Percentiles rank a stretch among this genome's conserved stretches.
These are phyloP conservation scores for Cynodonichthys magdalenae DNA, from an alignment of 2,797 vertebrate species.

Conservation along the genomic window DNA sequence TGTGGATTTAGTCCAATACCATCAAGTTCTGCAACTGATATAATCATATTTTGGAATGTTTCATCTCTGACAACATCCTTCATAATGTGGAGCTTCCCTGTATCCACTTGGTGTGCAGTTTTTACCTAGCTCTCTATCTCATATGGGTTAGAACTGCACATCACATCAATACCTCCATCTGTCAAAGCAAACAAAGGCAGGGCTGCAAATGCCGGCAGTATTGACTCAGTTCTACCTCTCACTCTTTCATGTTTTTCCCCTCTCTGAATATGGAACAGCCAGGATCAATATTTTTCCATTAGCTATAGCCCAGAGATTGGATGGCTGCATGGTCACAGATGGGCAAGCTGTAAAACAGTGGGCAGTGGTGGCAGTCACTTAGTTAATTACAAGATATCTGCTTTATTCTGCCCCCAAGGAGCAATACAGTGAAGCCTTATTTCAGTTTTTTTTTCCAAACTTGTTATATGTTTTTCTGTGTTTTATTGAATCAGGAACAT, in stretches of 20 bases:
- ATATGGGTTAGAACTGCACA: slow-evolving; percentile 20
- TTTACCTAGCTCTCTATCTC: slow-evolving; percentile 8
- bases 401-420: slow-evolving; percentile 52
- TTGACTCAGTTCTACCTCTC: slow-evolving; percentile 47
- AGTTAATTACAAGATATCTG: slow-evolving; percentile 76
- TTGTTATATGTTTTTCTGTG: neutral
- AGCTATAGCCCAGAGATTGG: slow-evolving; percentile 67
- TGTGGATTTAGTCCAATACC: neutral
- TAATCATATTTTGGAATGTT: neutral
- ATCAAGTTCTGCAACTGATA: neutral
- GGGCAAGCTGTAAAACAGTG: slow-evolving; percentile 54
- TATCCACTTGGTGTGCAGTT: slow-evolving; percentile 1
- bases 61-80: neutral
- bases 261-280: slow-evolving; percentile 70
- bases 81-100: neutral
- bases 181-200: slow-evolving; percentile 42
- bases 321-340: slow-evolving; percentile 62
- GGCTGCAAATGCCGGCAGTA: slow-evolving; percentile 46
- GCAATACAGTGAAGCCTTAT: slow-evolving; percentile 8
- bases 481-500: neutral
- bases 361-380: slow-evolving; percentile 64
- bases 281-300: slow-evolving; percentile 83
- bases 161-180: slow-evolving; percentile 54
- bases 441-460: neutral
- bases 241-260: slow-evolving; percentile 20